phyloP scores from a whole-genome alignment of 2,797 vertebrate genomes.

The Aldrovandia affinis region DNA sequence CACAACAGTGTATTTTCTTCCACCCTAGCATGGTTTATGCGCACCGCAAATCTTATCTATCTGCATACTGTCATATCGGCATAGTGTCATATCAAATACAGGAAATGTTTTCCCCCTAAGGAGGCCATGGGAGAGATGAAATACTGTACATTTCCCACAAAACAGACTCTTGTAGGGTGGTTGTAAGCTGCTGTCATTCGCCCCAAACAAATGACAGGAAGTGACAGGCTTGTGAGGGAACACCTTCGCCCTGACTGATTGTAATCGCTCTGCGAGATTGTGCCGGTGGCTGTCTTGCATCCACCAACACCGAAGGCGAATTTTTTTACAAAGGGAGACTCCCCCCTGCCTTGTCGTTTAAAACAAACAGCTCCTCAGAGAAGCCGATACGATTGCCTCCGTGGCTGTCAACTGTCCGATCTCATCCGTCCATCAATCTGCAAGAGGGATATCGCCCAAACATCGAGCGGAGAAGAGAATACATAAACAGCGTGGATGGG shows the following conservation, averaged over 20 bases:
- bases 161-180: constrained; percentile 41
- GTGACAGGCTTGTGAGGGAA: constrained; percentile 76
- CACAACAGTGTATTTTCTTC: constrained; percentile 72
- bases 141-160: constrained; percentile 57
- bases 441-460: constrained; percentile 45
- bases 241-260: constrained; percentile 75
- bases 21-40: constrained; percentile 68
- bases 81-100: constrained; percentile 74
- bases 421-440: constrained; percentile 82
- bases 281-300: constrained; percentile 69
- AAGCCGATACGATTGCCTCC: constrained; percentile 77
- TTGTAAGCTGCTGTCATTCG: constrained; percentile 69
- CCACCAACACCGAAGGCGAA: constrained; percentile 51
- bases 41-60: constrained; percentile 75
- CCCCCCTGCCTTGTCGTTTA: constrained; percentile 73
- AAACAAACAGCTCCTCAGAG: constrained; percentile 77
- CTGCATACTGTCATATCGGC: constrained; percentile 80
- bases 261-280: constrained; percentile 77
- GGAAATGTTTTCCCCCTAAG: constrained; percentile 71
- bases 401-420: constrained; percentile 78
- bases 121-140: constrained; percentile 66
- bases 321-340: constrained; percentile 34
- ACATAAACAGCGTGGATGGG: background rate
- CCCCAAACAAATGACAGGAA: constrained; percentile 82
- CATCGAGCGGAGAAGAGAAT: background rate